Base-by-base conservation (phyloP, 2,797 vertebrate genomes). In the Bradypus variegatus region DNA sequence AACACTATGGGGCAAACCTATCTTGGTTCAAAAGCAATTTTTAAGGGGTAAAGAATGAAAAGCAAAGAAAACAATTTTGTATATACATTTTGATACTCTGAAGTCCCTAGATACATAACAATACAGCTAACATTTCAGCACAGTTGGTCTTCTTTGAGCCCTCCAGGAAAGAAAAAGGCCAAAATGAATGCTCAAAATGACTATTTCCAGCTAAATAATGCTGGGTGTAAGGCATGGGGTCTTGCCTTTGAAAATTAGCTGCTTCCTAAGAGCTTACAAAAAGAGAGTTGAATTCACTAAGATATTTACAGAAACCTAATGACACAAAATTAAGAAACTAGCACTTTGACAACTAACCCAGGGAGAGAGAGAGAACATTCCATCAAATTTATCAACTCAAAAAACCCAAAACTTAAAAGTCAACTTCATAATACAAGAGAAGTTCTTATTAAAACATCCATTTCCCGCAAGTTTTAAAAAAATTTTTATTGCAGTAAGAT, bases 71-170 rank as follows among this genome's bases (percentile, higher is more conserved):
- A n/a, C 18, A 19, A 15, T 89, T 89, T 8, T 62, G 31, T 1
- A 8, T 2, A 79, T 31, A 73, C 38, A 62, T 41, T 83, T 55
- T 62, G 45, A 19, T 60, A 65, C 79, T 62, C 11, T 81, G 45
- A 92, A 94, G 53, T 79, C 69, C 83, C 62, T 69, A 72, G 81
- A 92, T 85, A 33, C 45, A 55, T 25, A 92, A 95, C 18, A 62
- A 23, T 21, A 83, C 3, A 82, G 65, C 48, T 70, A 90, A 73
- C 50, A 80, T 50, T 90, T 76, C 36, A 14, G 53, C 50, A 64
- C 27, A 60, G 38, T 27, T 65, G 23, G 27, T 64, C 53, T 77
- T 67, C 64, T 38, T 76, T 82, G 83, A 86, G 38, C 38, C 60
- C 60, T 92, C 53, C 64, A 94, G 8, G 75, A 94, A 94, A 86